Percentiles rank a stretch among this genome's conserved stretches.
phyloP scores from a whole-genome alignment of 2,113 vertebrate genomes.

The Rynchops niger region DNA sequence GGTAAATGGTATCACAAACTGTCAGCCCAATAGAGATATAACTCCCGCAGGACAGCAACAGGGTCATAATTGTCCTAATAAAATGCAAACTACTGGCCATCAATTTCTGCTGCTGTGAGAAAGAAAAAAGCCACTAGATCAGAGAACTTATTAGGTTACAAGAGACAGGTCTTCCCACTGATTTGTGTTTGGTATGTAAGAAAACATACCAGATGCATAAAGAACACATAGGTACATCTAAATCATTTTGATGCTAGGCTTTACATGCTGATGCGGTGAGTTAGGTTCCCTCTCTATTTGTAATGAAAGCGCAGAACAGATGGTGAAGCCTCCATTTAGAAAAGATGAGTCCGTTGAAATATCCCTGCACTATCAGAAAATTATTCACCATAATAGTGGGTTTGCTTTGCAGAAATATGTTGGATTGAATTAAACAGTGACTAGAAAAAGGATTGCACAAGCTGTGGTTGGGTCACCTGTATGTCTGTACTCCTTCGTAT shows the following conservation, averaged over 20 bases:
- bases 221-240: neutral
- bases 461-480: neutral
- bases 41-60: slow-evolving; percentile 22
- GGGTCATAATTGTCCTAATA: slow-evolving; percentile 53
- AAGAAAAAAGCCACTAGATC: neutral
- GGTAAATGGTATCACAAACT: slow-evolving; percentile 14
- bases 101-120: slow-evolving; percentile 17
- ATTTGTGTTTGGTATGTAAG: slow-evolving; percentile 54
- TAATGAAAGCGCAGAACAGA: slow-evolving; percentile 53
- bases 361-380: slow-evolving; percentile 3
- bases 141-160: slow-evolving; percentile 10
- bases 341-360: slow-evolving; percentile 45
- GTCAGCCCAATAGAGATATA: neutral
- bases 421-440: neutral
- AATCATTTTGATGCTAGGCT: neutral
- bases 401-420: neutral
- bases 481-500: neutral
- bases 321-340: slow-evolving; percentile 47
- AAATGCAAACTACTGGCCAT: slow-evolving; percentile 54
- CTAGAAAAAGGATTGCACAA: neutral
- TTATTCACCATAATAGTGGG: neutral
- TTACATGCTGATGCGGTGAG: slow-evolving; percentile 7
- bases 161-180: slow-evolving; percentile 3
- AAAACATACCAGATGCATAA: slow-evolving; percentile 52
- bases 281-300: slow-evolving; percentile 2